phyloP scores from a whole-genome alignment of 2,113 vertebrate genomes.

The Mungos mungo region DNA sequence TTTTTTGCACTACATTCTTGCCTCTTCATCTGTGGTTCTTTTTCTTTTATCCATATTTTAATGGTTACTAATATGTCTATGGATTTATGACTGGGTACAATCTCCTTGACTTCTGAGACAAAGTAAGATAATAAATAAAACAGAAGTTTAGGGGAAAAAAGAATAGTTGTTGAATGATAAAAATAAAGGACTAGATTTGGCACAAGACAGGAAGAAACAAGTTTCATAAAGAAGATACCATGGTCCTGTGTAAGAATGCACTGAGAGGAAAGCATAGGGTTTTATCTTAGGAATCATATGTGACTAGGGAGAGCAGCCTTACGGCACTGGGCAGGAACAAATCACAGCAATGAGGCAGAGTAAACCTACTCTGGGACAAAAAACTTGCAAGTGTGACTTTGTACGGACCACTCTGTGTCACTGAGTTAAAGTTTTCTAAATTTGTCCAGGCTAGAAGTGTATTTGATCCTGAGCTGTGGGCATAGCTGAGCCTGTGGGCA shows the following conservation, averaged over 20 bases:
- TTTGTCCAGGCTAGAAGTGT: conserved; percentile 42
- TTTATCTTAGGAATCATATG: not conserved
- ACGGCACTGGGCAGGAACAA: too few species aligned
- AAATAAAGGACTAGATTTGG: not conserved
- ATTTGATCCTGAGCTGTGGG: conserved; percentile 59
- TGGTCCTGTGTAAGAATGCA: not conserved
- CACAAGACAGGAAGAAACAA: not conserved
- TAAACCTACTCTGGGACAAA: conserved; percentile 52
- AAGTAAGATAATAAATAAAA: not conserved
- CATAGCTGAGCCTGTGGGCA: conserved; percentile 4
- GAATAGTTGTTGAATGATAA: not conserved
- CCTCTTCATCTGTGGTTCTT: not conserved
- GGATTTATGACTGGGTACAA: not conserved
- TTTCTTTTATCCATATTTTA: not conserved
- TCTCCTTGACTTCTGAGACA: not conserved
- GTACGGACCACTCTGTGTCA: not conserved
- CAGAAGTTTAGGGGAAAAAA: not conserved
- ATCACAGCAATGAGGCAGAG: not conserved
- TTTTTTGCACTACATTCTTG: not conserved
- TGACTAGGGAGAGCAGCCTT: not conserved
- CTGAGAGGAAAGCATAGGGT: not conserved
- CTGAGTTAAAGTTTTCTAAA: conserved; percentile 60
- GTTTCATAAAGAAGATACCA: not conserved
- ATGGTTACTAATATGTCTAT: not conserved
- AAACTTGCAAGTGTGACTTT: not conserved